Conservation (phyloP, 2,797 vertebrate genomes). For the Tachyglossus aculeatus region DNA sequence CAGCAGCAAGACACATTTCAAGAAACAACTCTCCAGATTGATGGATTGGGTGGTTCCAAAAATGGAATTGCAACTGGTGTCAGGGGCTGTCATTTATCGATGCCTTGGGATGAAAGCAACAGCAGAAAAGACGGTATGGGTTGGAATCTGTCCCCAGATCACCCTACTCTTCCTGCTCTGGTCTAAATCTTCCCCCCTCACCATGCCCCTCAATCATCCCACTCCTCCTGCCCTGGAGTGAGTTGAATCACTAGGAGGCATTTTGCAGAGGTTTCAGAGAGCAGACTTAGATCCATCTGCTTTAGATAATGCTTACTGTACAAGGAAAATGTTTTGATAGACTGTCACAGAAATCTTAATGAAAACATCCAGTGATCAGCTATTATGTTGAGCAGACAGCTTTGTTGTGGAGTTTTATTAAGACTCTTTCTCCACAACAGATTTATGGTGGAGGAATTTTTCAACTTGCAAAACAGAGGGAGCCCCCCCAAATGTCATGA, state of each 20-base stretch:
- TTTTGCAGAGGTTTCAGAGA: not conserved
- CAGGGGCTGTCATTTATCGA: no score
- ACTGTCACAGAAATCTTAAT: constrained; percentile 25
- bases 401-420: constrained; percentile 9
- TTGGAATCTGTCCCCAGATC: not conserved
- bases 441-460: no score
- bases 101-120: no score
- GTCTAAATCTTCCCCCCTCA: not conserved
- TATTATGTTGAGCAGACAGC: constrained; percentile 26
- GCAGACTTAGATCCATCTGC: not conserved
- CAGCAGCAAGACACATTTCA: no score
- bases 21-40: no score
- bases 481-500: no score
- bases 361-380: constrained; percentile 7
- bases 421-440: no score
- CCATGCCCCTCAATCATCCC: not conserved
- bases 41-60: no score
- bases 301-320: constrained; percentile 15
- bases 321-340: constrained; percentile 43
- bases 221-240: not conserved
- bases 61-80: no score
- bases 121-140: no score
- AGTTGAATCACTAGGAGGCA: not conserved
- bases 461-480: no score
- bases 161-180: not conserved